Evolutionary conservation across 2,113 vertebrate genomes (phyloP).

Genomic region (Calyptommatus sinebrachiatus): DNA sequence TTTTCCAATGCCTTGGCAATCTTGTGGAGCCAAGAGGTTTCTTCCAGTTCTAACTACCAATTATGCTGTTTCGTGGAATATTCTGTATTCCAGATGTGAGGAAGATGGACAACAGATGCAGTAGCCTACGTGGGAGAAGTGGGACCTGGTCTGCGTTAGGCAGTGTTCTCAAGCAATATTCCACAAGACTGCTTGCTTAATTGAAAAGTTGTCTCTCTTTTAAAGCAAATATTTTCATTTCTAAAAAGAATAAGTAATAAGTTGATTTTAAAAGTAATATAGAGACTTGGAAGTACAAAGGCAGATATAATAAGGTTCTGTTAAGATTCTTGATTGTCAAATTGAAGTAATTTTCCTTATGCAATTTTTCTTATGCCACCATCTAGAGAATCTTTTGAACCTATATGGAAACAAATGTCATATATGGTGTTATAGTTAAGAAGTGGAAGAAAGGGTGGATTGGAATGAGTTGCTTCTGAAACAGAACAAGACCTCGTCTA

Average conservation of each 20-base stretch:
- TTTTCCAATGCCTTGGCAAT: not conserved
- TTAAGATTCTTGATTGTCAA: too few species aligned
- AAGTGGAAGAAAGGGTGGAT: too few species aligned
- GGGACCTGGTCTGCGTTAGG: not conserved
- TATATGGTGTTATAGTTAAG: too few species aligned
- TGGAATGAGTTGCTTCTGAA: too few species aligned
- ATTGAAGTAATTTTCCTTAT: too few species aligned
- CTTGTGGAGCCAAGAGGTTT: constrained; percentile 8
- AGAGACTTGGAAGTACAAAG: too few species aligned
- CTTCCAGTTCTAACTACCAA: constrained; percentile 21
- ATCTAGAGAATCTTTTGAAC: too few species aligned
- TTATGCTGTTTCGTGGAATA: constrained; percentile 21
- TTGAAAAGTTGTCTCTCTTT: not conserved
- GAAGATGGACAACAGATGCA: not conserved
- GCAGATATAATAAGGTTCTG: too few species aligned
- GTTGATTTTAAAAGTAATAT: too few species aligned
- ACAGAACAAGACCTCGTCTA: too few species aligned
- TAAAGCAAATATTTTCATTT: constrained; percentile 1
- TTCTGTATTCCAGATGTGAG: constrained; percentile 29
- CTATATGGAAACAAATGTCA: too few species aligned
- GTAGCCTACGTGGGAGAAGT: not conserved
- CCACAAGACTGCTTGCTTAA: not conserved
- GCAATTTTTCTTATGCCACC: too few species aligned
- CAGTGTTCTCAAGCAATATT: constrained; percentile 16
- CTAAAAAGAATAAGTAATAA: not conserved